These are phyloP conservation scores for Yponomeuta sedellus DNA, from an alignment of 2,888 invertebrate species.

Conservation along the genomic window DNA sequence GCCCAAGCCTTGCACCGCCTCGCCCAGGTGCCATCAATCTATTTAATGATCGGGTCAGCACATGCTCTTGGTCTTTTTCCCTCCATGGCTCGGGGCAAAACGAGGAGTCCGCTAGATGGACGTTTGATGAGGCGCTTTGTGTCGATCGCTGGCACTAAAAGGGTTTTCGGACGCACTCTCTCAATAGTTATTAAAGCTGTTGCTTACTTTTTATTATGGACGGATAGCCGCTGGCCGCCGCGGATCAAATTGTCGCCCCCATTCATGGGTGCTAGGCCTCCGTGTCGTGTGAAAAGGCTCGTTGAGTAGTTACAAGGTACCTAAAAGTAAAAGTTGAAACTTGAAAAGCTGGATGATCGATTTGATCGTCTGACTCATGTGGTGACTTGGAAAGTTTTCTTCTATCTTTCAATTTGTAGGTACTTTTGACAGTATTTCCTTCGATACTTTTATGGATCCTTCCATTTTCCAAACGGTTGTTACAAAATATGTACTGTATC, in stretches of 20 bases:
- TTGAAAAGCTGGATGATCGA: not conserved
- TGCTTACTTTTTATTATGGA: slow-evolving; percentile 31
- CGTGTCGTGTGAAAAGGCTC: not conserved
- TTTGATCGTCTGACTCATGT: no score
- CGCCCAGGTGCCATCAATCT: slow-evolving; percentile 77
- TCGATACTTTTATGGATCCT: no score
- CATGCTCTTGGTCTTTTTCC: slow-evolving; percentile 69
- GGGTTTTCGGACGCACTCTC: slow-evolving; percentile 61
- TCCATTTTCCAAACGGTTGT: no score
- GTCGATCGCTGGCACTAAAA: slow-evolving; percentile 63
- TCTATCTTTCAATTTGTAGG: no score
- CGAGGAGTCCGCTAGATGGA: slow-evolving; percentile 61
- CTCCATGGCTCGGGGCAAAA: slow-evolving; percentile 53
- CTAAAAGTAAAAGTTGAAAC: not conserved
- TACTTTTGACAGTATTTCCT: no score
- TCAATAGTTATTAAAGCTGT: slow-evolving; percentile 30
- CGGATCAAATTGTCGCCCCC: slow-evolving; percentile 22
- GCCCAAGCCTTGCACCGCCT: slow-evolving; percentile 54
- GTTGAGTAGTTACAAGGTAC: slow-evolving; percentile 8
- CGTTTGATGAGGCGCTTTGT: slow-evolving; percentile 76
- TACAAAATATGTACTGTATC: no score
- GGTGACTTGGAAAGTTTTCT: no score
- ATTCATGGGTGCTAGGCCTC: not conserved
- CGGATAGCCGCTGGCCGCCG: slow-evolving; percentile 24
- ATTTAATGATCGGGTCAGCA: slow-evolving; percentile 77